Conservation (phyloP, 2,888 invertebrate genomes). For the Andrena hattorfiana region DNA sequence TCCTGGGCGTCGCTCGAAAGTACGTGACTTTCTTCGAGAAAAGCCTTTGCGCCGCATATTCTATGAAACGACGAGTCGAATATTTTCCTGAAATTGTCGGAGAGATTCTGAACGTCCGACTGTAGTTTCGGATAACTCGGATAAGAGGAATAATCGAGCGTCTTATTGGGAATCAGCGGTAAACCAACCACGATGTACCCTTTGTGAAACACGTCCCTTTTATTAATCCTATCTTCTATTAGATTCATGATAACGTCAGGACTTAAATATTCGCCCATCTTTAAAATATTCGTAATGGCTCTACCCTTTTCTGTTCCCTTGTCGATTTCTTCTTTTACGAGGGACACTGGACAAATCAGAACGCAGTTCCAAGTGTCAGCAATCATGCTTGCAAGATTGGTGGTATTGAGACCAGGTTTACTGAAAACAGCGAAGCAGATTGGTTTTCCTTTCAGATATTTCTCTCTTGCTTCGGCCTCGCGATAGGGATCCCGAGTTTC, state of each 20-base stretch:
- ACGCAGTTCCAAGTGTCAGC: slow-evolving; percentile 87
- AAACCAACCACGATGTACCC: slow-evolving; percentile 89
- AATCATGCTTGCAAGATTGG: slow-evolving; percentile 86
- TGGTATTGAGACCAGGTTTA: slow-evolving; percentile 87
- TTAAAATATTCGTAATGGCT: slow-evolving; percentile 87
- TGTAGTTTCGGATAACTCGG: slow-evolving; percentile 11
- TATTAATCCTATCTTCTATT: slow-evolving; percentile 86
- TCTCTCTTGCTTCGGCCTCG: slow-evolving; percentile 86
- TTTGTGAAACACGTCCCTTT: slow-evolving; percentile 86
- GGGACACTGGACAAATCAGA: slow-evolving; percentile 87
- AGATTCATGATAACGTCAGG: slow-evolving; percentile 86
- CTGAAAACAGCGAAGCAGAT: slow-evolving; percentile 87
- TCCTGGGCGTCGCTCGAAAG: background rate
- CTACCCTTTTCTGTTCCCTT: slow-evolving; percentile 86
- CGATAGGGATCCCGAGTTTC: slow-evolving; percentile 84
- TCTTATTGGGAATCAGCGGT: slow-evolving; percentile 87
- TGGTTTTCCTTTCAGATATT: slow-evolving; percentile 86
- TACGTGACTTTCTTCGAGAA: background rate
- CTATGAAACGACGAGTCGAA: slow-evolving; percentile 2
- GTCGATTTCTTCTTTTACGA: slow-evolving; percentile 87
- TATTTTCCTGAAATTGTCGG: background rate
- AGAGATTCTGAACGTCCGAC: background rate
- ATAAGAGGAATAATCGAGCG: slow-evolving; percentile 73
- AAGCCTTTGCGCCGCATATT: background rate
- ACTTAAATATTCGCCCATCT: slow-evolving; percentile 86